Evolutionary conservation across 2,113 vertebrate species (phyloP), one percentile per base, ranked within the genome.

Genomic region (Mus spicilegus): DNA sequence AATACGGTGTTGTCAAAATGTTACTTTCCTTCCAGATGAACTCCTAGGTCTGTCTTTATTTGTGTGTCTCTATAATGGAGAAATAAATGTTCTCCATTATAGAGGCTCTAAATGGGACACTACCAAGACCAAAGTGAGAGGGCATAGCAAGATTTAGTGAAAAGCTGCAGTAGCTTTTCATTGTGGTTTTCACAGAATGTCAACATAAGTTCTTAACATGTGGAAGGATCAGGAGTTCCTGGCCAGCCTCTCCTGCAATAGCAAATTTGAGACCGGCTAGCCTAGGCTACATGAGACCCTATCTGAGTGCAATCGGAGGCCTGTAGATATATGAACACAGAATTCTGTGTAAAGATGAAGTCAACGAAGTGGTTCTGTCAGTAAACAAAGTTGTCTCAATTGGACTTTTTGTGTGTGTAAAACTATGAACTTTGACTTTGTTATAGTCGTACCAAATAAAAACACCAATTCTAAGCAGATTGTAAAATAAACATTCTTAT

Each of bases 321-420:
- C 80, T 56, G 0, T 46, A 61, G 12, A 28, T 90, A 9, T 13
- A 5, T 69, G 56, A 69, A 56, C 36, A 36, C 12, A 36, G 67
- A 69, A 69, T 73, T 94, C n/a, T n/a, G 85, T 90, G 56, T 58
- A 20, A 89, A 87, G 58, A 22, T 17, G 36, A 30, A 87, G 39
- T 70, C 89, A 65, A 89, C 61, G 61, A 92, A 73, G 46, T 80
- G 17, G 28, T 87, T 51, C 70, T 93, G 95, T 70, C 58, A 93
- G 39, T 90, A 93, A 91, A 93, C 63, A 12, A 69, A 89, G 39
- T 12, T 93, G 30, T 56, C 36, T 93, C 63, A 69, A n/a, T 75
- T 94, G 24, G 58, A 67, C 90, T 69, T 16, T 33, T 92, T 93
- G 16, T 92, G 90, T 58, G 5, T 63, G 65, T 49, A 12, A 49